Base-by-base conservation (phyloP, 2,888 invertebrate genomes). In the Lepidochitona cinerea region DNA sequence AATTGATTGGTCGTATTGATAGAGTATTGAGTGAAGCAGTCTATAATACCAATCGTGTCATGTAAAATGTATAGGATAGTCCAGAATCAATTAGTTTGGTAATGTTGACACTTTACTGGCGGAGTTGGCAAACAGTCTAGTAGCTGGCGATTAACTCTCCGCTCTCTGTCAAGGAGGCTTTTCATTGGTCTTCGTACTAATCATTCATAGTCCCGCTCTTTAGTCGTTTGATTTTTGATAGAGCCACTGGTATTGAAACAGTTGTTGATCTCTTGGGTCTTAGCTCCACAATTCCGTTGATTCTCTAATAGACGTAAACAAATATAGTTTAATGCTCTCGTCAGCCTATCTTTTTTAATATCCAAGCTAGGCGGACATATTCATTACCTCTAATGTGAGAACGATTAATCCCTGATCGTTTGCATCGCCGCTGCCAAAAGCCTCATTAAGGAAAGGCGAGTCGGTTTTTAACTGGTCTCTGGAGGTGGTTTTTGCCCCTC, bases 281-380 rank as follows among this genome's bases (percentile, higher is more conserved):
- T 49, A n/a, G 49, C 23, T 23, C 49, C 18, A 59, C 29, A 23
- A 59, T 59, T 23, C 59, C 26, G 29, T 59, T 29, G 26, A 1
- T 26, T 14, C 12, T 4, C 23, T 29, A 26, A 29, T 59, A 23
- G 23, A 32, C 4, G 59, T 29, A 59, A 59, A 59, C 59, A 59
- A 59, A 59, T 29, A 23, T 14, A 14, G 26, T 29, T 12, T 59
- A 59, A 29, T 59, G 23, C 59, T 59, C 59, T 59, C 12, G 23
- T 59, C 59, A 59, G 29, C 29, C 29, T 59, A 59, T 59, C 59
- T 59, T 59, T 49, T n/a, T 59, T 59, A 59, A 59, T 59, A 59
- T 59, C 59, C 26, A 23, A 29, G 23, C 59, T 7, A 32, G 26
- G 29, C 26, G 59, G 59, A 23, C 59, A 26, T 29, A 59, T 59